Conservation (phyloP, 2,797 vertebrate species). For the Tolypeutes matacus region DNA sequence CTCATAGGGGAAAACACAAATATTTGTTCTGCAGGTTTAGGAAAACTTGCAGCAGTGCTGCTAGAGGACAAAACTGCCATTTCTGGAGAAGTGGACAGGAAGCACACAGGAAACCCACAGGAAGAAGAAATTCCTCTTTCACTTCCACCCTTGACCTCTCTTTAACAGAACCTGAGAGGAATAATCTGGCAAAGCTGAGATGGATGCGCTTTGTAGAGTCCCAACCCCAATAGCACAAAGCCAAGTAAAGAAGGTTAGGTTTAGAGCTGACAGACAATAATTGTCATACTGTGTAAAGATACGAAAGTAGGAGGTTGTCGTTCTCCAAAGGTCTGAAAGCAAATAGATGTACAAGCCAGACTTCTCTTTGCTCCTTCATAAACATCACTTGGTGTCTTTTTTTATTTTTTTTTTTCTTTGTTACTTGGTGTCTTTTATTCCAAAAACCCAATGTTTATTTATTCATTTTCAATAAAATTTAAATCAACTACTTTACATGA, state of each 20-base stretch:
- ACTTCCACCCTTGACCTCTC: background rate
- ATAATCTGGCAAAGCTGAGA: too few relatives aligned
- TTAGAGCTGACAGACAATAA: background rate
- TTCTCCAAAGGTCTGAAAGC: background rate
- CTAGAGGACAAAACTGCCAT: background rate
- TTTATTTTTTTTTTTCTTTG: too few relatives aligned
- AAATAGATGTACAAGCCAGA: background rate
- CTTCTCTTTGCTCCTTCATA: background rate
- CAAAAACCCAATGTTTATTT: background rate
- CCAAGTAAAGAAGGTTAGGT: background rate
- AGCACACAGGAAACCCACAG: background rate
- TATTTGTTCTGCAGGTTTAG: background rate
- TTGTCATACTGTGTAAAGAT: background rate
- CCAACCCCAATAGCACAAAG: background rate
- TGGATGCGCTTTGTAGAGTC: background rate
- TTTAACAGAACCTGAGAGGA: background rate
- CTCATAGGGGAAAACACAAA: background rate
- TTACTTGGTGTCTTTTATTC: background rate
- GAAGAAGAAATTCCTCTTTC: background rate
- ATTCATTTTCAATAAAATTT: constrained; percentile 13
- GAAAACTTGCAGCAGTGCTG: background rate
- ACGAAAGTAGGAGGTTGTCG: background rate
- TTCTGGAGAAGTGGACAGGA: background rate
- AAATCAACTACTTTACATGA: background rate
- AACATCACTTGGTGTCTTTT: background rate